Evolutionary conservation across 1,140 invertebrate species (phyloP).

Genomic region (Mamestra configurata): DNA sequence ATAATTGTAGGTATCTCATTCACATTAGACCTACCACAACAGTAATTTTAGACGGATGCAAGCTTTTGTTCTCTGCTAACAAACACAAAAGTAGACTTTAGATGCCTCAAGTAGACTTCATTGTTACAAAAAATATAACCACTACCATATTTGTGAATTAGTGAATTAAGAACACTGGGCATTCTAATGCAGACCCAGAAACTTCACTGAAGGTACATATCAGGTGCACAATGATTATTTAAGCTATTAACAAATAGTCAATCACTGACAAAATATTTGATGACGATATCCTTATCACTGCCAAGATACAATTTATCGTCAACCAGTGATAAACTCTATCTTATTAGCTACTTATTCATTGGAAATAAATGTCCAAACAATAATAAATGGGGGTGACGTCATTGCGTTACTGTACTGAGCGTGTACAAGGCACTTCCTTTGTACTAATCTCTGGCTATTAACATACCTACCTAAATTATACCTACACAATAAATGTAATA

Average conservation of each 20-base stretch:
- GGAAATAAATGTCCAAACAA: conserved; percentile 43
- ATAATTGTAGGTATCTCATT: too few species aligned
- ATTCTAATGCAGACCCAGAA: neutral
- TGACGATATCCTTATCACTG: conserved; percentile 15
- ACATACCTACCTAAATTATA: neutral
- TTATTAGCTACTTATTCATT: conserved; percentile 29
- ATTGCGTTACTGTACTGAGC: neutral
- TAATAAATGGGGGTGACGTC: conserved; percentile 28
- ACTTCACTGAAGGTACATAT: neutral
- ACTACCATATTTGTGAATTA: too few species aligned
- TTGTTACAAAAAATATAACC: too few species aligned
- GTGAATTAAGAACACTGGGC: too few species aligned
- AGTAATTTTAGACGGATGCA: too few species aligned
- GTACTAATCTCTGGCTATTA: neutral
- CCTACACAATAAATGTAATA: too few species aligned
- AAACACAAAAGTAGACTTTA: too few species aligned
- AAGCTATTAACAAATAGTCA: conserved; percentile 23
- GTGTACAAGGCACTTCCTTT: neutral
- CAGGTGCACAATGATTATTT: neutral
- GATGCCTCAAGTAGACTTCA: too few species aligned
- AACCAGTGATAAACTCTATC: conserved; percentile 26
- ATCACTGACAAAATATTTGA: conserved; percentile 35
- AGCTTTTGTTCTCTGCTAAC: too few species aligned
- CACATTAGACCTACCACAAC: too few species aligned
- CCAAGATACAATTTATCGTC: conserved; percentile 30